Evolutionary conservation across 1,140 invertebrate genomes (phyloP).

Genomic region (Drosophila orena): DNA sequence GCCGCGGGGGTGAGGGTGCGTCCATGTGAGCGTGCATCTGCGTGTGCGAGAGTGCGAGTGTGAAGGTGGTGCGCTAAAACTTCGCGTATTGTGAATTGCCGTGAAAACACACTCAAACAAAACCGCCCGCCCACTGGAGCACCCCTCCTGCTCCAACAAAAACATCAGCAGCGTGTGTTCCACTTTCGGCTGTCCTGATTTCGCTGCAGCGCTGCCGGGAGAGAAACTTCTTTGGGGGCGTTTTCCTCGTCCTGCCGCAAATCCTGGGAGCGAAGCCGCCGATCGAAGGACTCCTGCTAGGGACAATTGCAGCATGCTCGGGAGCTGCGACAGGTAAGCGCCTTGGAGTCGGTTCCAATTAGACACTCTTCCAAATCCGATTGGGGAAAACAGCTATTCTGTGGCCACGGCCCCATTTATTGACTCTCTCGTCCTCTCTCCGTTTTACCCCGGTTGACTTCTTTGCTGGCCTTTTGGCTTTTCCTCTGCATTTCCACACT

Average conservation of each 20-base stretch:
- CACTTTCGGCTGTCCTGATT: conserved; percentile 74
- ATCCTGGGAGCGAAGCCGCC: conserved; percentile 4
- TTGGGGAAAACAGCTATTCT: conserved; percentile 17
- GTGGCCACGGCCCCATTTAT: conserved; percentile 70
- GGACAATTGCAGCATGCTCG: conserved; percentile 43
- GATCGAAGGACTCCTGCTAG: conserved; percentile 5
- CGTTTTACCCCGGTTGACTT: conserved; percentile 4
- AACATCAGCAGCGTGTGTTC: conserved; percentile 48
- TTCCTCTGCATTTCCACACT: conserved; percentile 16
- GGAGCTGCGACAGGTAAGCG: conserved; percentile 44
- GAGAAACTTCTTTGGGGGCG: conserved; percentile 31
- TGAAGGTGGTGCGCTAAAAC: conserved; percentile 55
- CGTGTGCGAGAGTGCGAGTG: conserved; percentile 8
- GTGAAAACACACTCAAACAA: conserved; percentile 50
- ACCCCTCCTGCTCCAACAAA: background rate
- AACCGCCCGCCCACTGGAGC: conserved; percentile 6
- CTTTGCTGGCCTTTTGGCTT: conserved; percentile 29
- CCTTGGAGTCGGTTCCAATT: conserved; percentile 27
- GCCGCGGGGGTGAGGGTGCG: conserved; percentile 53
- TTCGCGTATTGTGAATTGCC: conserved; percentile 72
- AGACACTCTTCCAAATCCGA: conserved; percentile 15
- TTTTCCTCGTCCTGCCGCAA: conserved; percentile 19
- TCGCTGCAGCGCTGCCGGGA: conserved; percentile 32
- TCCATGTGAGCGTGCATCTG: conserved; percentile 13
- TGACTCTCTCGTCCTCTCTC: conserved; percentile 53